Evolutionary conservation across 2,113 vertebrate species (phyloP).

Genomic region (Opisthocomus hoazin): DNA sequence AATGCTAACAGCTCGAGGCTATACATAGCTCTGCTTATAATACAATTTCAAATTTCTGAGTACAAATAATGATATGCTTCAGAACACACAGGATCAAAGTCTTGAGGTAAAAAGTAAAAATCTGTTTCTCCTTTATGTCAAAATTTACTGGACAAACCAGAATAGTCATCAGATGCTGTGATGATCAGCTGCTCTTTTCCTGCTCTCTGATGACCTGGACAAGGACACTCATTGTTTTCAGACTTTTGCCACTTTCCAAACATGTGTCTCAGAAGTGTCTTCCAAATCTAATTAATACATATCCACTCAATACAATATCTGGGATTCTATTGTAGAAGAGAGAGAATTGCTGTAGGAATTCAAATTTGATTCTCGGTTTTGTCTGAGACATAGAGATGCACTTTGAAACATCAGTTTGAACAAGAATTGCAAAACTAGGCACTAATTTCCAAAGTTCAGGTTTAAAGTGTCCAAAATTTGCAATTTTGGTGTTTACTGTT

Average conservation of each 20-base stretch:
- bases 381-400: background rate
- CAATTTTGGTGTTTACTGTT: background rate
- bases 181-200: background rate
- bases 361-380: background rate
- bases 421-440: background rate
- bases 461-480: background rate
- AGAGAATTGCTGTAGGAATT: background rate
- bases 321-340: background rate
- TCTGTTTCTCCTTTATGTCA: background rate
- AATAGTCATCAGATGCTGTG: background rate
- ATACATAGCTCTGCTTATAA: background rate
- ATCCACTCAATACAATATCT: background rate
- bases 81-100: background rate
- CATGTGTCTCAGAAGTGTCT: background rate
- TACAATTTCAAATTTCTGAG: background rate
- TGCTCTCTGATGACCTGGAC: background rate
- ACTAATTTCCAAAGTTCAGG: background rate
- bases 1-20: fast-evolving
- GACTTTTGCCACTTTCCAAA: background rate
- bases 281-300: background rate
- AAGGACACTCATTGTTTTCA: background rate
- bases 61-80: background rate
- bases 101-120: background rate
- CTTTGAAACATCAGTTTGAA: background rate
- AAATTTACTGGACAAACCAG: background rate